Evolutionary conservation across 1,140 invertebrate species (phyloP).

Genomic region (Eumeta japonica): DNA sequence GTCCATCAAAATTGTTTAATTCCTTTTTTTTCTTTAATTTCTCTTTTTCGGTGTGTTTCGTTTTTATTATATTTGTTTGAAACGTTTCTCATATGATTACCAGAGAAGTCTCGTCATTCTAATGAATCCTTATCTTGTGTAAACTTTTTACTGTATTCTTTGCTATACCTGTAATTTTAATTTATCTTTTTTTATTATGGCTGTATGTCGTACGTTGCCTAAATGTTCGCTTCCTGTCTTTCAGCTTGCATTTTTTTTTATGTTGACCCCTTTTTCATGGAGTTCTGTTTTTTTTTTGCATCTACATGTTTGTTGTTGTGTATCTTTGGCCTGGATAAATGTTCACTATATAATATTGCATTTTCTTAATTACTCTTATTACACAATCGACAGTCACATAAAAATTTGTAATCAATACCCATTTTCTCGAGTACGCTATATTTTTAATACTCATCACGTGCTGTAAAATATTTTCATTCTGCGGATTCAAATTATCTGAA

Average conservation of each 20-base stretch:
- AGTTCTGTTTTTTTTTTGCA: constrained; percentile 35
- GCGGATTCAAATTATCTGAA: too few relatives aligned
- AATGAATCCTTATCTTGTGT: neutral
- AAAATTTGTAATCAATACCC: too few relatives aligned
- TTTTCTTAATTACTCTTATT: too few relatives aligned
- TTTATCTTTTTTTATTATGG: constrained; percentile 29
- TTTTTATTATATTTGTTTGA: constrained; percentile 27
- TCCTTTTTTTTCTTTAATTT: constrained; percentile 34
- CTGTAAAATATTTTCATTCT: too few relatives aligned
- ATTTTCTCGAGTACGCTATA: too few relatives aligned
- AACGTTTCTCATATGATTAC: constrained; percentile 22
- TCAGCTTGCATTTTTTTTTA: constrained; percentile 35
- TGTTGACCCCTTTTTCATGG: constrained; percentile 25
- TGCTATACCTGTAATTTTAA: neutral
- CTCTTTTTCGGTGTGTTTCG: constrained; percentile 37
- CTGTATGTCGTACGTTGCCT: constrained; percentile 21
- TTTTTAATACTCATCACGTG: too few relatives aligned
- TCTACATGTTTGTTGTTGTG: constrained; percentile 35
- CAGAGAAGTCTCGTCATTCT: neutral
- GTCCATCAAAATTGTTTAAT: constrained; percentile 41
- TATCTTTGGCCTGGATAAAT: constrained; percentile 18
- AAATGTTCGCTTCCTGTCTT: constrained; percentile 17
- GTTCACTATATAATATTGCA: too few relatives aligned
- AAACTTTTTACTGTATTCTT: neutral
- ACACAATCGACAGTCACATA: too few relatives aligned